These are phyloP conservation scores for Leucopsar rothschildi DNA, from an alignment of 2,113 vertebrate genomes.

Conservation along the genomic window DNA sequence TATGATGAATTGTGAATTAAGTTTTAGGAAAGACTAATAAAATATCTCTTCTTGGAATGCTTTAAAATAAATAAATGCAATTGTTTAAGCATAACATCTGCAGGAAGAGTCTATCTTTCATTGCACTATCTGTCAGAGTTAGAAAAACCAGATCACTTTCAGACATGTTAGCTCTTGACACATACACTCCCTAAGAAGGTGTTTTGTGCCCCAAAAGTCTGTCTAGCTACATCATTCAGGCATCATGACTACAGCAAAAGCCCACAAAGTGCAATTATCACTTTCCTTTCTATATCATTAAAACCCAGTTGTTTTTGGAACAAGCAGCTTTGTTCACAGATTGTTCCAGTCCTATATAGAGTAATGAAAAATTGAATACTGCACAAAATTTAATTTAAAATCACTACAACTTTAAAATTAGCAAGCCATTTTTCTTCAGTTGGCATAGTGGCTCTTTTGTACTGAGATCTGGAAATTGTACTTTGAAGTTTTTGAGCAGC, in stretches of 20 bases:
- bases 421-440: not conserved
- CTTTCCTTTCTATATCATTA: not conserved
- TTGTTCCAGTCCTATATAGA: not conserved
- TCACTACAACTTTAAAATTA: not conserved
- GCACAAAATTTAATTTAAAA: not conserved
- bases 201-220: not conserved
- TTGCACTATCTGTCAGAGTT: not conserved
- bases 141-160: not conserved
- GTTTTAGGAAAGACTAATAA: not conserved
- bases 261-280: not conserved
- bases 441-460: not conserved
- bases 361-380: conserved; percentile 21
- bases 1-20: not conserved
- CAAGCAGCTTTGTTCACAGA: not conserved
- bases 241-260: not conserved
- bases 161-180: not conserved
- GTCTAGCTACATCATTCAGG: not conserved
- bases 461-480: not conserved
- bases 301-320: not conserved
- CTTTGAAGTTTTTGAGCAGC: not conserved
- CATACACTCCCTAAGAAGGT: not conserved
- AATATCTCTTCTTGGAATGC: not conserved
- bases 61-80: not conserved
- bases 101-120: not conserved
- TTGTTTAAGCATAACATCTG: not conserved